A percentile compares a stretch with the other conserved stretches of the same genome.
phyloP scores from a whole-genome alignment of 2,797 vertebrate genomes.

The Rousettus madagascariensis region DNA sequence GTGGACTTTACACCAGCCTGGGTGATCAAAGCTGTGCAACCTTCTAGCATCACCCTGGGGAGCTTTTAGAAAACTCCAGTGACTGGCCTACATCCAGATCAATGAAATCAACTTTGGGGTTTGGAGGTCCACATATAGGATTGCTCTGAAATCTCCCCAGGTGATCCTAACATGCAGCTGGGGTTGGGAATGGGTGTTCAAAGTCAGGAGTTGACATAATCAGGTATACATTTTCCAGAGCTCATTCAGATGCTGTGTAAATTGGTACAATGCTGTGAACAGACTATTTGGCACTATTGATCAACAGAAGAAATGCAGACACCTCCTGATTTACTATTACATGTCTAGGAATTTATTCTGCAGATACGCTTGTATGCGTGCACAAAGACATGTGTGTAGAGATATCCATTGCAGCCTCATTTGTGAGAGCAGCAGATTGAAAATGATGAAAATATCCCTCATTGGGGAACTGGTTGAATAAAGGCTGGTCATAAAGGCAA shows the following conservation, averaged over 20 bases:
- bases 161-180: fast-evolving
- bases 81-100: neutral
- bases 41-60: neutral
- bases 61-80: neutral
- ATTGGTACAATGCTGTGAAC: neutral
- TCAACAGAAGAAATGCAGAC: neutral
- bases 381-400: neutral
- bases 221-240: neutral
- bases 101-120: neutral
- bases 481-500: neutral
- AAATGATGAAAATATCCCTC: neutral
- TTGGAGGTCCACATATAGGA: neutral
- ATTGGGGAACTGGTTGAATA: neutral
- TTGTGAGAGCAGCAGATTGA: neutral
- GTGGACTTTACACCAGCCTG: neutral
- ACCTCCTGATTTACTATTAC: neutral
- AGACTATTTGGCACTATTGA: neutral
- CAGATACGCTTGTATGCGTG: fast-evolving
- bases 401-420: neutral
- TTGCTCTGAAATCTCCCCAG: neutral
- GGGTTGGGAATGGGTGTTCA: neutral
- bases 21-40: neutral
- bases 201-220: neutral
- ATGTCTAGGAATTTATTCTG: neutral
- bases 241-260: neutral